These are phyloP conservation scores for Bos javanicus DNA, from an alignment of 2,113 vertebrate genomes.

Conservation along the genomic window DNA sequence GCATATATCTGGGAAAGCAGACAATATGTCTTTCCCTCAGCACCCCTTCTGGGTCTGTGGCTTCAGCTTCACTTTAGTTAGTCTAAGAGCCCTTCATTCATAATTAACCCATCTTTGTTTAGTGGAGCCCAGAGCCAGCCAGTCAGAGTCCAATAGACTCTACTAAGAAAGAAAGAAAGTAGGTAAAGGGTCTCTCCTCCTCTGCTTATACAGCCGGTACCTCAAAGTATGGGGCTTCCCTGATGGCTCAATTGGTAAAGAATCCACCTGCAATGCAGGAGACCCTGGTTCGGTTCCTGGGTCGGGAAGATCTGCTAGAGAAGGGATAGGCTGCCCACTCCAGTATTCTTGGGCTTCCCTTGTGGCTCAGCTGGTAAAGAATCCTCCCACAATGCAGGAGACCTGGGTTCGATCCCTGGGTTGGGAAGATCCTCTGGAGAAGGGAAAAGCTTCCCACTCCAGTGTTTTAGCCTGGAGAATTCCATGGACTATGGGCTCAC, in stretches of 20 bases:
- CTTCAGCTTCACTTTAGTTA: not conserved
- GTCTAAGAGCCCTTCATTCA: not conserved
- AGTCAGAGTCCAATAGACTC: not conserved
- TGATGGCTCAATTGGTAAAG: not conserved
- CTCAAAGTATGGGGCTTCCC: not conserved
- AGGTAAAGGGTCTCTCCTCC: not conserved
- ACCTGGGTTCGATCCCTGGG: not conserved
- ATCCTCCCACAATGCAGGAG: not conserved
- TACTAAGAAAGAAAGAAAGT: not conserved
- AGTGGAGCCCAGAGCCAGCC: not conserved
- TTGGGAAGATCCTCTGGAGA: not conserved
- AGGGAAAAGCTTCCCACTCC: not conserved
- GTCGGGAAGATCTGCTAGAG: not conserved
- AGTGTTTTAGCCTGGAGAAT: not conserved
- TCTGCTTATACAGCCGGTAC: not conserved
- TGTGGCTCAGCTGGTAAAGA: not conserved
- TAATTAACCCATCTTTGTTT: not conserved
- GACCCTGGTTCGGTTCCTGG: not conserved
- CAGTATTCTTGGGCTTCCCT: not conserved
- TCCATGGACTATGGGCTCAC: fast-evolving
- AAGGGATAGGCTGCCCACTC: not conserved
- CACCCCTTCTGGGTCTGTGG: not conserved
- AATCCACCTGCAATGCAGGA: not conserved
- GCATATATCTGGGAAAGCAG: not conserved
- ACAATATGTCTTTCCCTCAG: not conserved